A percentile compares a stretch with the other conserved stretches of the same genome.
Evolutionary conservation across 2,888 invertebrate genomes (phyloP).

Genomic region (Coronaproctus castanopsis): DNA sequence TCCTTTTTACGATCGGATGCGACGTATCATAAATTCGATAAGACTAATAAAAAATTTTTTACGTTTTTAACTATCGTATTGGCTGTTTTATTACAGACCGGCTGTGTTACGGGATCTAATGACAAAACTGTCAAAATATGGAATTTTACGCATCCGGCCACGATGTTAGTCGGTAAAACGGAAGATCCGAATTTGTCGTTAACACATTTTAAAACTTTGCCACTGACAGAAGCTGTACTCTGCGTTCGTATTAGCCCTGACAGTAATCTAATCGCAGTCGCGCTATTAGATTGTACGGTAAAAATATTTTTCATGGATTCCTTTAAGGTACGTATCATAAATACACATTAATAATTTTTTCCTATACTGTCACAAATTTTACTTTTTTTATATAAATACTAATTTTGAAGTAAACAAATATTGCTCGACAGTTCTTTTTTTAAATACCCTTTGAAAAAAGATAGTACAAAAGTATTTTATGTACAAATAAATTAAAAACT

Average conservation of each 20-base stretch:
- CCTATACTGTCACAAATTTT: too few species aligned
- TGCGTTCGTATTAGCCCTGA: conserved; percentile 68
- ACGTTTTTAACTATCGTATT: too few species aligned
- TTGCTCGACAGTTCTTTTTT: too few species aligned
- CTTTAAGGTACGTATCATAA: conserved; percentile 72
- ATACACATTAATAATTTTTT: too few species aligned
- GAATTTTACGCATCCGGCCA: conserved; percentile 40
- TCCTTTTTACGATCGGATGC: too few species aligned
- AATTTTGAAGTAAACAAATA: too few species aligned
- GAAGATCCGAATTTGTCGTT: conserved; percentile 24
- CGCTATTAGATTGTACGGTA: conserved; percentile 78
- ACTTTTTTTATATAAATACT: too few species aligned
- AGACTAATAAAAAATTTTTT: too few species aligned
- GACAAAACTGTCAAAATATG: conserved; percentile 85
- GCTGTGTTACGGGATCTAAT: conserved; percentile 65
- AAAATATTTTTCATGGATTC: conserved; percentile 88
- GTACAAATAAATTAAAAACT: too few species aligned
- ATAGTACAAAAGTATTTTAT: too few species aligned
- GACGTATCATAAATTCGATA: too few species aligned
- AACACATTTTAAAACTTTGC: conserved; percentile 57
- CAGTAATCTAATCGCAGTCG: conserved; percentile 68
- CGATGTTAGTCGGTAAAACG: neutral
- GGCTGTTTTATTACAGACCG: conserved; percentile 39
- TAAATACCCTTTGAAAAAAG: too few species aligned
- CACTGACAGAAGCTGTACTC: conserved; percentile 69